Conservation (phyloP, 1,140 invertebrate species). For the Brachionus rubens region DNA sequence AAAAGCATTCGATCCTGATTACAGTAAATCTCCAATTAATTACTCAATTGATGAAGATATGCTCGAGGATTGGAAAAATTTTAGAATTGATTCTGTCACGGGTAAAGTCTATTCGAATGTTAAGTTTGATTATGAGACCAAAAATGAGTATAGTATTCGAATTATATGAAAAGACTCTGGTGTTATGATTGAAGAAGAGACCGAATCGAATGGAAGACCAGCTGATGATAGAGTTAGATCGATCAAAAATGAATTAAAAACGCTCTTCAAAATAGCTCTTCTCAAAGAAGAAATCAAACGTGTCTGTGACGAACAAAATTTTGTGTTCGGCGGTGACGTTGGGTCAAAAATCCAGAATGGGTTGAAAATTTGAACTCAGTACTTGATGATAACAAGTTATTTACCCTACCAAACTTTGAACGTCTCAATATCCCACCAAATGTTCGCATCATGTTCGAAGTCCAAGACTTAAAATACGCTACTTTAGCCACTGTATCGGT, state of each 20-base stretch:
- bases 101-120: constrained; percentile 13
- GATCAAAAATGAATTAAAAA: neutral
- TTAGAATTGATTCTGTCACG: neutral
- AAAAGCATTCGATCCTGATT: constrained; percentile 34
- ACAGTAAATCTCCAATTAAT: neutral
- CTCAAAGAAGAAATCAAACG: too few relatives aligned
- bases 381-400: too few relatives aligned
- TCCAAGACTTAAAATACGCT: too few relatives aligned
- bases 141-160: constrained; percentile 2
- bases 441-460: too few relatives aligned
- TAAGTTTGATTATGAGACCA: constrained; percentile 32
- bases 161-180: constrained; percentile 32
- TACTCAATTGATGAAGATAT: constrained; percentile 31
- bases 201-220: neutral
- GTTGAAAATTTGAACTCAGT: too few relatives aligned
- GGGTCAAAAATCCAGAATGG: too few relatives aligned
- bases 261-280: too few relatives aligned
- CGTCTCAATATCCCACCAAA: too few relatives aligned
- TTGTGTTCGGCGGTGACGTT: too few relatives aligned
- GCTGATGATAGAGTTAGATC: constrained; percentile 13
- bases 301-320: too few relatives aligned
- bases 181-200: constrained; percentile 22
- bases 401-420: too few relatives aligned
- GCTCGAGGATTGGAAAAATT: constrained; percentile 13
- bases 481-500: too few relatives aligned